These are phyloP conservation scores for Xestoiulus laeticollis DNA, from an alignment of 2,888 invertebrate species.

Conservation along the genomic window DNA sequence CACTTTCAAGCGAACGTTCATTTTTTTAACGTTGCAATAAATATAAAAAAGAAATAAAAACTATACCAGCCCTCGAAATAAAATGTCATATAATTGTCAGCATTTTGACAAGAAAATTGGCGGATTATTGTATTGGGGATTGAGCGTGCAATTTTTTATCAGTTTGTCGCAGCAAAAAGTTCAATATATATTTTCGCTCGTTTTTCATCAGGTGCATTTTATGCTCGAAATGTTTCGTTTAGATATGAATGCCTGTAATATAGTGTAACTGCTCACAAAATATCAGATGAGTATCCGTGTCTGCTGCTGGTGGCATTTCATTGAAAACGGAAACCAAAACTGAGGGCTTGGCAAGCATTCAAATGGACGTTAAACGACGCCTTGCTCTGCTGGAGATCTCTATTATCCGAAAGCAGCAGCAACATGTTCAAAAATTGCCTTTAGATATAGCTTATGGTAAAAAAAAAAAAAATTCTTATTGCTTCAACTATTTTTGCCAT, in stretches of 20 bases:
- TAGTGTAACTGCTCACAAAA: conserved; percentile 5
- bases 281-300: conserved; percentile 34
- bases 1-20: too few species aligned
- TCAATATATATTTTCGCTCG: not conserved
- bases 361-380: conserved; percentile 41
- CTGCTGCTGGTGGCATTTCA: conserved; percentile 16
- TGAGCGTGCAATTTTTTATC: conserved; percentile 1
- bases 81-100: not conserved
- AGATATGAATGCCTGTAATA: conserved; percentile 8
- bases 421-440: conserved; percentile 40
- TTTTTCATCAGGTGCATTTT: conserved; percentile 43
- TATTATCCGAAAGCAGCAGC: conserved; percentile 6
- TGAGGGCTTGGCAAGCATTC: conserved; percentile 33
- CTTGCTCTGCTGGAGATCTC: not conserved
- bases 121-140: not conserved
- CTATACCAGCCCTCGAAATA: not conserved
- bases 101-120: not conserved
- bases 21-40: not conserved
- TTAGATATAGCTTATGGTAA: conserved; percentile 40
- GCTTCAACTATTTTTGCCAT: not conserved
- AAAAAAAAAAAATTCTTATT: not conserved
- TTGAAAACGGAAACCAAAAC: conserved; percentile 38
- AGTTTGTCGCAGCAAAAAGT: not conserved
- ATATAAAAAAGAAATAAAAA: not conserved
- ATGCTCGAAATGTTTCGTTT: conserved; percentile 38